Evolutionary conservation across 1,140 invertebrate species (phyloP), one percentile per base, ranked within the genome.

Genomic region (Sarcophaga bullata): DNA sequence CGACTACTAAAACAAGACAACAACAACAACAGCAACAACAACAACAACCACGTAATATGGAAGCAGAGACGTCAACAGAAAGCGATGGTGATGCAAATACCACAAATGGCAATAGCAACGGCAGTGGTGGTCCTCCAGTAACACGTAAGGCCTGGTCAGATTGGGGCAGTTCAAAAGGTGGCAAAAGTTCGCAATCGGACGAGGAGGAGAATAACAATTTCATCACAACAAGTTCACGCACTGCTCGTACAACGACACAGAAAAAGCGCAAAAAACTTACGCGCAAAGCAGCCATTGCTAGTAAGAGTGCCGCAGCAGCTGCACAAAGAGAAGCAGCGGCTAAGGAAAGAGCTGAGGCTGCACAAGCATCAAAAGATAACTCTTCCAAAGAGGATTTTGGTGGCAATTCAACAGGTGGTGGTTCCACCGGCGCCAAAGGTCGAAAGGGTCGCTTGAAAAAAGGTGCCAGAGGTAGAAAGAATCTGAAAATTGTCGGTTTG

Each of bases 131-230:
- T 15, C 68, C 87, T 13, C 86, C 86, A 9, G 95, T 94, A 54
- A 95, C 95, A 1, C 91, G 95, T 9, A 91, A 93, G 84, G 94
- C 94, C 52, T 96, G 95, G 95, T 94, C 93, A 25, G 94, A 95
- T 87, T 95, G 93, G 92, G 93, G 92, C 87, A 93, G 92, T 81
- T 93, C 91, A 81, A 92, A 91, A 86, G 92, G 89, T 54, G 93
- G 93, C 86, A 92, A 91, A 80, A 93, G 91, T 73, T 91, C 92
- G 82, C 91, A 91, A 25, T 91, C 92, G 83, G 92, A 93, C 46
- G 92, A 93, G 83, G 90, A 90, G 83, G 88, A 90, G 82, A 90
- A 89, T 75, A 90, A 90, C 83, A 82, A 84, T 80, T 58, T 80
- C 5, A 81, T 54, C 19, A 81, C 73, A 19, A 78, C 80, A 50